Evolutionary conservation across 2,888 invertebrate genomes (phyloP).

Genomic region (Anoplius nigerrimus): DNA sequence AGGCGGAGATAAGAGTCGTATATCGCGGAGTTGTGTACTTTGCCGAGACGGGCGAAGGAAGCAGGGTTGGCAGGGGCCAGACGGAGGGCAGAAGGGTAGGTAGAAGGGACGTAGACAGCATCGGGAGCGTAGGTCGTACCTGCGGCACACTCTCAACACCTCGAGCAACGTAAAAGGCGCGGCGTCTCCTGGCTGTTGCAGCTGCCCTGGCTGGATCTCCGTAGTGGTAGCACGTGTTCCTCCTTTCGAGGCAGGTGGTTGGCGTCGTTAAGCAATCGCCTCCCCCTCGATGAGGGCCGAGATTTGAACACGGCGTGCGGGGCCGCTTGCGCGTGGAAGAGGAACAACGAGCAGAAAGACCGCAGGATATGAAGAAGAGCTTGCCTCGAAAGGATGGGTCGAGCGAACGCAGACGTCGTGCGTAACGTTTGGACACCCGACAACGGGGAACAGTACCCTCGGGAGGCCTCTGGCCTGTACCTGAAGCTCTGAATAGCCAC

Average conservation of each 20-base stretch:
- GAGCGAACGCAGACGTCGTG: background rate
- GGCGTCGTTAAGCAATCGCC: constrained; percentile 69
- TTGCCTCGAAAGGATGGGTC: background rate
- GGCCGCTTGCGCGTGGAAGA: constrained; percentile 25
- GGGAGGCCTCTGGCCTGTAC: no score
- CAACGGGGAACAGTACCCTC: no score
- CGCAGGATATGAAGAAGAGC: no score
- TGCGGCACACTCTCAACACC: constrained; percentile 45
- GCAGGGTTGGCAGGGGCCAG: no score
- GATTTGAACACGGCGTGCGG: constrained; percentile 62
- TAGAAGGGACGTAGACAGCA: background rate
- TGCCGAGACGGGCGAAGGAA: no score
- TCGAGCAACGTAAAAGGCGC: constrained; percentile 37
- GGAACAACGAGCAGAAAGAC: no score
- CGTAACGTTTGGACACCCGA: no score
- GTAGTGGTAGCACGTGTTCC: constrained; percentile 66
- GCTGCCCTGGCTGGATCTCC: constrained; percentile 39
- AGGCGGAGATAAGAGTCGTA: no score
- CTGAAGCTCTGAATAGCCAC: no score
- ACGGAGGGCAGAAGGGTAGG: no score
- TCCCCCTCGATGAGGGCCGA: constrained; percentile 65
- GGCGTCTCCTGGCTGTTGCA: constrained; percentile 44
- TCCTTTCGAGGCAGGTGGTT: constrained; percentile 70
- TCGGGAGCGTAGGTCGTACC: background rate
- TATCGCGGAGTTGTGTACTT: no score